Evolutionary conservation across 2,888 invertebrate species (phyloP).

Genomic region (Cynaeus angustus): DNA sequence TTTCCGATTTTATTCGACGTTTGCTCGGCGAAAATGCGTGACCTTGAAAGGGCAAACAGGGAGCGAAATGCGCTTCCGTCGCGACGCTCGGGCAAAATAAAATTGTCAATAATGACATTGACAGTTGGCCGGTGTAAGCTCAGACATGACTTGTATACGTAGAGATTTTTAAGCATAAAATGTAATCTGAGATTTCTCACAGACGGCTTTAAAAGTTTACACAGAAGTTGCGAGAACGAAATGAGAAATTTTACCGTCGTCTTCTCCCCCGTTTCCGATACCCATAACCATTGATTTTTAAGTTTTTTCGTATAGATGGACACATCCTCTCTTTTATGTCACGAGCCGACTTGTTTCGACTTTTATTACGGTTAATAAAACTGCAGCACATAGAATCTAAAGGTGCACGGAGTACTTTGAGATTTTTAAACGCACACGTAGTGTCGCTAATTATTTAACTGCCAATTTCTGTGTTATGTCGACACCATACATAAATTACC

Average conservation of each 20-base stretch:
- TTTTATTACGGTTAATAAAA: conserved; percentile 15
- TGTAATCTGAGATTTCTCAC: conserved; percentile 8
- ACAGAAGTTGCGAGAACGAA: conserved; percentile 27
- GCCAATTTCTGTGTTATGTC: too few species aligned
- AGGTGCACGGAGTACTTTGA: conserved; percentile 5
- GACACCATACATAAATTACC: too few species aligned
- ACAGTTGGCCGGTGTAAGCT: conserved; percentile 5
- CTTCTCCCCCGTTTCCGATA: conserved; percentile 29
- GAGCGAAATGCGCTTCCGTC: conserved; percentile 19
- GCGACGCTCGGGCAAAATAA: conserved; percentile 13
- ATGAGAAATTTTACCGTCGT: conserved; percentile 32
- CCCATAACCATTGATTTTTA: conserved; percentile 35
- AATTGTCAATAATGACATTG: conserved; percentile 18
- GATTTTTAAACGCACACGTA: too few species aligned
- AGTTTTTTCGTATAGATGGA: conserved; percentile 27
- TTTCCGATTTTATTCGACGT: too few species aligned
- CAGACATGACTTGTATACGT: not conserved
- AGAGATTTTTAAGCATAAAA: not conserved
- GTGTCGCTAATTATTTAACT: too few species aligned
- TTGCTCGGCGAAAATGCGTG: not conserved
- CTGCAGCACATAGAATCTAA: not conserved
- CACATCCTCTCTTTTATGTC: conserved; percentile 20
- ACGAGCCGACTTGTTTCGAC: not conserved
- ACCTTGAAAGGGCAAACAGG: conserved; percentile 23
- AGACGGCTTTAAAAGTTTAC: conserved; percentile 16